Base-by-base conservation (phyloP, 2,888 invertebrate genomes). In the Cryptocephalus primarius region DNA sequence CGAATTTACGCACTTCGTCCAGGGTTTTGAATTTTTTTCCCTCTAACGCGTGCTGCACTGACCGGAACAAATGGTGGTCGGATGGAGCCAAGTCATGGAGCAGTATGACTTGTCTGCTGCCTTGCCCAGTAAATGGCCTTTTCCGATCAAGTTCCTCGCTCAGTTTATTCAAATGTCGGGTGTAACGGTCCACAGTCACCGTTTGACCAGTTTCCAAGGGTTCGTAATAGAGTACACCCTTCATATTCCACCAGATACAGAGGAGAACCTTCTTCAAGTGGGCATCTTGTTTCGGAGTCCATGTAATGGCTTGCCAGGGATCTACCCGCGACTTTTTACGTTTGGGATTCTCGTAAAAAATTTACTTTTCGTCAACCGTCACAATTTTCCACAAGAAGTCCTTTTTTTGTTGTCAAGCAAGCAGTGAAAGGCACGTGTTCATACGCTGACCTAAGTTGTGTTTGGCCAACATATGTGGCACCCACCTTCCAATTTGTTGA, bases 11-110 rank as follows among this genome's bases (percentile, higher is more conserved):
- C n/a, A n/a, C n/a, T n/a, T n/a, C n/a, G n/a, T n/a, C n/a, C n/a
- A n/a, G n/a, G n/a, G n/a, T n/a, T n/a, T n/a, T n/a, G n/a, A n/a
- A n/a, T n/a, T n/a, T n/a, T n/a, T n/a, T n/a, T n/a, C n/a, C n/a
- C n/a, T n/a, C n/a, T n/a, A n/a, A n/a, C n/a, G n/a, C n/a, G n/a
- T n/a, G n/a, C n/a, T n/a, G n/a, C n/a, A n/a, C n/a, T n/a, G n/a
- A n/a, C n/a, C n/a, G n/a, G n/a, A 38, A 38, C 38, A 38, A 8
- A 13, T 51, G 45, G 39, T 51, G 54, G 48, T 55, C 48, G 46
- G 46, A 49, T 8, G 55, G 53, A 48, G 48, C 51, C 47, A 55
- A 50, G 47, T 55, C 50, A 46, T 53, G 52, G 2, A 52, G 22
- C 52, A 50, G 51, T 52, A 53, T 1, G 55, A 43, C 47, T 56